Base-by-base conservation (phyloP, 1,140 invertebrate genomes). In the Myzus persicae region DNA sequence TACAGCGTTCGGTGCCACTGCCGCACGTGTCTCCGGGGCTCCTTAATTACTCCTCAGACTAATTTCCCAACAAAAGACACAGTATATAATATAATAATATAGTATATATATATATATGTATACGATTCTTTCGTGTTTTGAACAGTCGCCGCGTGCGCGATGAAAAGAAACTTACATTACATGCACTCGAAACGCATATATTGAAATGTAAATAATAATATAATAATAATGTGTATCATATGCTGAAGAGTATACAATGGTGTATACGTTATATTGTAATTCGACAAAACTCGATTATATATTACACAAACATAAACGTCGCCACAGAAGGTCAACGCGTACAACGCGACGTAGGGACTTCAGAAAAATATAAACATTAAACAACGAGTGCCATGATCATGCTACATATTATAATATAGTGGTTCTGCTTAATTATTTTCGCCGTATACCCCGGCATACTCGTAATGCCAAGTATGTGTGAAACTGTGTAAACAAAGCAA, bases 21-120 rank as follows among this genome's bases (percentile, higher is more conserved):
- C 91, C 44, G 44, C 91, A 84, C 91, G 76, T 82, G 91, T 93
- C 76, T 48, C n/a, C n/a, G 42, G 9, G 36, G 59, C 91, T 81
- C 91, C 44, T 93, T 93, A 85, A 93, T 93, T 93, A 93, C 91
- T 48, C 46, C 26, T 93, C 36, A 26, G 76, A 85, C 91, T 93
- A 93, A 93, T 93, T 93, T 54, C 81, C 40, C 54, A 84, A 93
- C 91, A 93, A 93, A 84, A 93, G 91, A 48, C 44, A n/a, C 40
- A 36, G 31, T 40, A 44, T 40, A 44, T n/a, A 46, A 36, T 90
- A 76, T 90, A 76, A 31, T 31, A 59, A 11, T 14, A 67, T 76
- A 76, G n/a, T 31, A 31, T 14, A 67, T n/a, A 59, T 67, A 76
- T n/a, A 76, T n/a, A 76, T 31, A n/a, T 51, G 6, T 51, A 24